phyloP scores from a whole-genome alignment of 1,140 invertebrate genomes.

The Drosophila ananassae region DNA sequence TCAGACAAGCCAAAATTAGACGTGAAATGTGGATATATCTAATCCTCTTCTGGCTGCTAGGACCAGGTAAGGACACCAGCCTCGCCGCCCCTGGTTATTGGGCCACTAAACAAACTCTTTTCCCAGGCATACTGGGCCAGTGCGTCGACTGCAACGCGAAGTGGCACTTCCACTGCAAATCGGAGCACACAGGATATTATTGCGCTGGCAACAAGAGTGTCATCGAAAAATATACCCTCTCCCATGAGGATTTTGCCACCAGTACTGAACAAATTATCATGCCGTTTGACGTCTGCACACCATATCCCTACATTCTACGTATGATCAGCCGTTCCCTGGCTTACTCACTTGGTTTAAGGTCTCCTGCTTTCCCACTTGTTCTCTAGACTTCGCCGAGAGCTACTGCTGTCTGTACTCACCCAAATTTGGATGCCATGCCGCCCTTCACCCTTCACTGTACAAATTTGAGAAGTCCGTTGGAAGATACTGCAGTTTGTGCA shows the following conservation, averaged over 20 bases:
- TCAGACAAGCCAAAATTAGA: neutral
- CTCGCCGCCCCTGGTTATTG: neutral
- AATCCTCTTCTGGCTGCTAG: neutral
- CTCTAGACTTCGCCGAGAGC: neutral
- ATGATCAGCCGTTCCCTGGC: neutral
- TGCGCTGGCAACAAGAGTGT: slow-evolving; percentile 14
- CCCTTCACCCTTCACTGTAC: slow-evolving; percentile 10
- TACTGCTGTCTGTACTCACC: slow-evolving; percentile 51
- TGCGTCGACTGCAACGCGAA: slow-evolving; percentile 21
- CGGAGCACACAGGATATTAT: slow-evolving; percentile 27
- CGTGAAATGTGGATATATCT: neutral
- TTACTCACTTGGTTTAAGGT: neutral
- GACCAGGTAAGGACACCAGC: slow-evolving; percentile 24
- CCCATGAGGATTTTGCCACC: neutral
- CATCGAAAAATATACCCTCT: neutral
- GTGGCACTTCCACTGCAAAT: neutral
- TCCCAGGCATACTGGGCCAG: slow-evolving; percentile 3
- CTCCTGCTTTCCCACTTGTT: too few species aligned
- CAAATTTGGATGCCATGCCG: slow-evolving; percentile 19
- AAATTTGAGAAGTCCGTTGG: neutral
- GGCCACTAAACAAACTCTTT: neutral
- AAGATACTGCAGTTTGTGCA: slow-evolving; percentile 18
- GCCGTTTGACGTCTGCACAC: slow-evolving; percentile 4
- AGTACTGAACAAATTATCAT: neutral
- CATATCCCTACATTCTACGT: slow-evolving; percentile 13